Evolutionary conservation across 2,113 vertebrate genomes (phyloP).

Genomic region (Arvicanthis niloticus): DNA sequence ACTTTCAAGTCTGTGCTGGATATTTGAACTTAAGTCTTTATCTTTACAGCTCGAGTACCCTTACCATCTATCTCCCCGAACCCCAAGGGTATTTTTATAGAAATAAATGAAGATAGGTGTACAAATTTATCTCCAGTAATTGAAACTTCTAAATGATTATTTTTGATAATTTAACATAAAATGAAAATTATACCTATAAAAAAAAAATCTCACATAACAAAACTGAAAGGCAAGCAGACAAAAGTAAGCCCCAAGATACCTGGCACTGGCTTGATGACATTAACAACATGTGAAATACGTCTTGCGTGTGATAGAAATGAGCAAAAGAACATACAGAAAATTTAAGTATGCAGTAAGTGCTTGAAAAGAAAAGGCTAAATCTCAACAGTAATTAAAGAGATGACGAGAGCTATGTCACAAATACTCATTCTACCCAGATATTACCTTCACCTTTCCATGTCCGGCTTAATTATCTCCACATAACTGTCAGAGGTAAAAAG

Average conservation of each 20-base stretch:
- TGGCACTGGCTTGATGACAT: neutral
- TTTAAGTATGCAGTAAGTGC: neutral
- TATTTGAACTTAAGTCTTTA: neutral
- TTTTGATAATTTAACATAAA: conserved; percentile 8
- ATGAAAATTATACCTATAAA: neutral
- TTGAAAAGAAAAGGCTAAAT: neutral
- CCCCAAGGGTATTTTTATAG: conserved; percentile 1
- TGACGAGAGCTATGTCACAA: neutral
- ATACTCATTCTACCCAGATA: neutral
- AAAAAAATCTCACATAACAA: neutral
- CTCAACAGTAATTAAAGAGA: neutral
- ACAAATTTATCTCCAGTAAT: neutral
- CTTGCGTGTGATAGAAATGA: neutral
- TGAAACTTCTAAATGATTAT: conserved; percentile 2
- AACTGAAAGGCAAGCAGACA: neutral
- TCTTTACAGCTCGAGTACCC: neutral
- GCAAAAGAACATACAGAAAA: conserved; percentile 8
- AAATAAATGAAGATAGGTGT: conserved; percentile 12
- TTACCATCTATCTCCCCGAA: too few species aligned
- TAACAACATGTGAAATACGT: neutral
- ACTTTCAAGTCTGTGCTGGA: neutral
- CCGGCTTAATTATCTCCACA: neutral
- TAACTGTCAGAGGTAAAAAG: neutral
- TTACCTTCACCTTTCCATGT: neutral
- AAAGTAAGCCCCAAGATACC: neutral